A percentile compares a stretch with the other conserved stretches of the same genome.
Evolutionary conservation across 2,888 invertebrate species (phyloP).

Genomic region (Tuta absoluta): DNA sequence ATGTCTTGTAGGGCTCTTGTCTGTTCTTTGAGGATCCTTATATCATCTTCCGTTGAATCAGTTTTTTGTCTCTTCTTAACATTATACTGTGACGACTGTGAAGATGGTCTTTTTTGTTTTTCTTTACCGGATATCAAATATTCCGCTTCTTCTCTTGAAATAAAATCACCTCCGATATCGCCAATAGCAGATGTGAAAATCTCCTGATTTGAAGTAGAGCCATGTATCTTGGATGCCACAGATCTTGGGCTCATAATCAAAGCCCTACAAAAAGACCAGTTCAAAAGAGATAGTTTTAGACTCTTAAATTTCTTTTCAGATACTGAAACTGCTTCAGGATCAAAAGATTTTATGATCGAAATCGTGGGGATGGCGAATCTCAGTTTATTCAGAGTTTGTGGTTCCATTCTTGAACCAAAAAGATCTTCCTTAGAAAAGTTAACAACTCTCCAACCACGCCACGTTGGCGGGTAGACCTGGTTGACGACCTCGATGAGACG

Average conservation of each 20-base stretch:
- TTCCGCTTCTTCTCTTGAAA: conserved; percentile 25
- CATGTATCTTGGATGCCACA: conserved; percentile 24
- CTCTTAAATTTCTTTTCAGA: conserved; percentile 22
- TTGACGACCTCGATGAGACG: conserved; percentile 22
- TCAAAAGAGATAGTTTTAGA: conserved; percentile 16
- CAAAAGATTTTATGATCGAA: conserved; percentile 20
- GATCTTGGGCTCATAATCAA: conserved; percentile 25
- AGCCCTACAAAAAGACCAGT: conserved; percentile 28
- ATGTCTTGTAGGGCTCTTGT: conserved; percentile 21
- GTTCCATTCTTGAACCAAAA: conserved; percentile 23
- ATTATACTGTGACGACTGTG: neutral
- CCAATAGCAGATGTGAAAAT: conserved; percentile 19
- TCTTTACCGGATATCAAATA: neutral
- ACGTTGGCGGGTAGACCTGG: conserved; percentile 5
- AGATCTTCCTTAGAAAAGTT: conserved; percentile 21
- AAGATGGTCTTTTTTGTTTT: conserved; percentile 10
- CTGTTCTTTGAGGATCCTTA: conserved; percentile 16
- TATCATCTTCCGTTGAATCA: neutral
- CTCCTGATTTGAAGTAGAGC: conserved; percentile 13
- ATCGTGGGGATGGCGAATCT: conserved; percentile 27
- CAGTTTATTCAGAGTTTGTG: conserved; percentile 26
- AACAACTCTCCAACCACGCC: conserved; percentile 23
- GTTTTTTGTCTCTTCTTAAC: conserved; percentile 2
- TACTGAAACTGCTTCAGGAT: conserved; percentile 16
- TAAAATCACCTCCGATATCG: conserved; percentile 1